These are phyloP conservation scores for Urophycis tenuis DNA, from an alignment of 2,797 vertebrate species.

Conservation along the genomic window DNA sequence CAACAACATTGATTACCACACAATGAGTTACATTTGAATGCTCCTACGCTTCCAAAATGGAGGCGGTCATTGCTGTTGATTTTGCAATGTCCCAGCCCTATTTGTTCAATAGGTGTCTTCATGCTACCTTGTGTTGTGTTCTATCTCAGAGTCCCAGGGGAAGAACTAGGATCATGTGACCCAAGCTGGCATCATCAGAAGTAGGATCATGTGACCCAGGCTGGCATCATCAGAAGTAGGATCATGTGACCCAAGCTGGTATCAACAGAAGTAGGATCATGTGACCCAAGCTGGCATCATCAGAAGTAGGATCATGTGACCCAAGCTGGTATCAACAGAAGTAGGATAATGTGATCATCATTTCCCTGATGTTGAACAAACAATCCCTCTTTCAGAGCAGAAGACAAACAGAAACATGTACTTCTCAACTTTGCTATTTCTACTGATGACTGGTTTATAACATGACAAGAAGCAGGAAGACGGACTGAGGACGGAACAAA, in stretches of 20 bases:
- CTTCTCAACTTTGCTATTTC: slow-evolving; percentile 74
- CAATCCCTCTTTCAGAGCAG: slow-evolving; percentile 92
- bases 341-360: background rate
- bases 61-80: too few species aligned
- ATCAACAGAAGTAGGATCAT: background rate
- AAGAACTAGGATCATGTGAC: slow-evolving; percentile 86
- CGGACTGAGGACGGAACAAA: background rate
- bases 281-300: background rate
- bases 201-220: slow-evolving; percentile 74
- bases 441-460: slow-evolving; percentile 67
- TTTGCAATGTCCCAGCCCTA: background rate
- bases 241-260: background rate
- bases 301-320: background rate
- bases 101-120: background rate
- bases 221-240: background rate
- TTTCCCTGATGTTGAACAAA: slow-evolving; percentile 46
- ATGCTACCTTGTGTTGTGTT: slow-evolving; percentile 17
- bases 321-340: too few species aligned
- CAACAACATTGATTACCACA: too few species aligned
- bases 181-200: slow-evolving; percentile 82
- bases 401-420: slow-evolving; percentile 55
- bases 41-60: too few species aligned
- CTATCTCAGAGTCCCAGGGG: slow-evolving; percentile 82
- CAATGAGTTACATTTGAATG: too few species aligned
- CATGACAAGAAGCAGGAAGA: slow-evolving; percentile 54